Percentiles rank a stretch among this genome's conserved stretches.
Conservation (phyloP, 2,797 vertebrate genomes). For the Eutrigla gurnardus region DNA sequence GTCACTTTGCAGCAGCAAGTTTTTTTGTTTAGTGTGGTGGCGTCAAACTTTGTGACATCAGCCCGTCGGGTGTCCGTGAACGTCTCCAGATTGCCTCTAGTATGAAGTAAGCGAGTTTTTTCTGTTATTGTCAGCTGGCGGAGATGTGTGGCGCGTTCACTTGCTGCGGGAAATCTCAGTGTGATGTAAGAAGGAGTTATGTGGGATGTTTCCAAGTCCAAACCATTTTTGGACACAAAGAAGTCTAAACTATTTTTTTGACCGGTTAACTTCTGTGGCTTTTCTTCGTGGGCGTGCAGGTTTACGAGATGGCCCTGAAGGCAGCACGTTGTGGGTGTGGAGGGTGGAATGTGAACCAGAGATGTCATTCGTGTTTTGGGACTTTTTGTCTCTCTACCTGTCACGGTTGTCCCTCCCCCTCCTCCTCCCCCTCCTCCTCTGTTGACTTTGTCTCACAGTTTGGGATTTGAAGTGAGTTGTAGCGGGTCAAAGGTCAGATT, state of each 20-base stretch:
- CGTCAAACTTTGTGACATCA: constrained; percentile 13
- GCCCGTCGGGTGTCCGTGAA: neutral
- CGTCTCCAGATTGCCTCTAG: neutral
- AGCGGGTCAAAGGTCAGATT: neutral
- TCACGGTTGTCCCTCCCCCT: neutral
- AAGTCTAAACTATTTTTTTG: neutral
- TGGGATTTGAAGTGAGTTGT: neutral
- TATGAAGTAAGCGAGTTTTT: constrained; percentile 20
- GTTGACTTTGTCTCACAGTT: neutral
- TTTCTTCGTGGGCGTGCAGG: neutral
- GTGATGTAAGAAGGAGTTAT: neutral
- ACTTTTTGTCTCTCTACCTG: constrained; percentile 31
- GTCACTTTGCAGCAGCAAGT: constrained; percentile 15
- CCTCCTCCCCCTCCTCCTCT: neutral
- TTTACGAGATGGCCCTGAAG: constrained; percentile 56
- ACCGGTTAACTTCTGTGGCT: neutral
- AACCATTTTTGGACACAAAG: no score
- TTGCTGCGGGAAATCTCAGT: neutral
- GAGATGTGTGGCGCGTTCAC: constrained; percentile 7
- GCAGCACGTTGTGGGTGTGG: constrained; percentile 46
- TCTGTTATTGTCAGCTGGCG: constrained; percentile 35
- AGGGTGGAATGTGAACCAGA: constrained; percentile 30
- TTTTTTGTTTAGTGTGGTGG: neutral
- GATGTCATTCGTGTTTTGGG: constrained; percentile 25
- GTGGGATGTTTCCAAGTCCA: neutral